Evolutionary conservation across 23 tunicate genomes (phyloP).

Genomic region (Styela clava): DNA sequence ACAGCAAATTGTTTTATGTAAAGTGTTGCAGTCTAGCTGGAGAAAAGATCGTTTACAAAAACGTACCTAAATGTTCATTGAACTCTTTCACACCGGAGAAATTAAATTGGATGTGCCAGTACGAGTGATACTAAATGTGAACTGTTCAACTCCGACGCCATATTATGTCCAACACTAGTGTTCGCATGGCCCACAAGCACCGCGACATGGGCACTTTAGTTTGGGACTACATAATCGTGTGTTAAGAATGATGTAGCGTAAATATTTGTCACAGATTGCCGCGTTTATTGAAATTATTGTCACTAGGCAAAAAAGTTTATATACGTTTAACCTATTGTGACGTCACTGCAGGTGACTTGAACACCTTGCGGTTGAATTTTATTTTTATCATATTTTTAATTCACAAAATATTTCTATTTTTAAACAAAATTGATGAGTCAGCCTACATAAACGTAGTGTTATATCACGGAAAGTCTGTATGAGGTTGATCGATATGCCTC

Average conservation of each 20-base stretch:
- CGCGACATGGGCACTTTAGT: too few relatives aligned
- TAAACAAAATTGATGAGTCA: not conserved
- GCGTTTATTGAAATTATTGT: not conserved
- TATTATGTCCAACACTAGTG: not conserved
- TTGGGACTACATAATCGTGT: too few relatives aligned
- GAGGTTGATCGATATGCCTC: too few relatives aligned
- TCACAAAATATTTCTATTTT: not conserved
- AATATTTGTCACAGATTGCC: not conserved
- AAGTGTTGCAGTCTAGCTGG: conserved; percentile 68
- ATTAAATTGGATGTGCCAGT: conserved; percentile 58
- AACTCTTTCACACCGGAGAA: conserved; percentile 43
- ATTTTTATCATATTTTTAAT: not conserved
- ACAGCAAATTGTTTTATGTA: conserved; percentile 59
- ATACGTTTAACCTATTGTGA: not conserved
- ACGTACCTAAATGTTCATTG: conserved; percentile 46
- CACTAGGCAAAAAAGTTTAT: not conserved
- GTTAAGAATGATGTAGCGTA: too few relatives aligned
- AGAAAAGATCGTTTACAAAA: conserved; percentile 42
- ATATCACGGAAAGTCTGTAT: not conserved
- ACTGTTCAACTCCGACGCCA: not conserved
- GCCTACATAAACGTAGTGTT: not conserved
- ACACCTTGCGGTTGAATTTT: not conserved
- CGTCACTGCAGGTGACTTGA: not conserved
- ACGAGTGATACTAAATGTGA: not conserved
- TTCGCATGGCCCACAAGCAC: too few relatives aligned